These are phyloP conservation scores for Noctuana brunneofusca DNA, from an alignment of 2,888 invertebrate genomes.

Conservation along the genomic window DNA sequence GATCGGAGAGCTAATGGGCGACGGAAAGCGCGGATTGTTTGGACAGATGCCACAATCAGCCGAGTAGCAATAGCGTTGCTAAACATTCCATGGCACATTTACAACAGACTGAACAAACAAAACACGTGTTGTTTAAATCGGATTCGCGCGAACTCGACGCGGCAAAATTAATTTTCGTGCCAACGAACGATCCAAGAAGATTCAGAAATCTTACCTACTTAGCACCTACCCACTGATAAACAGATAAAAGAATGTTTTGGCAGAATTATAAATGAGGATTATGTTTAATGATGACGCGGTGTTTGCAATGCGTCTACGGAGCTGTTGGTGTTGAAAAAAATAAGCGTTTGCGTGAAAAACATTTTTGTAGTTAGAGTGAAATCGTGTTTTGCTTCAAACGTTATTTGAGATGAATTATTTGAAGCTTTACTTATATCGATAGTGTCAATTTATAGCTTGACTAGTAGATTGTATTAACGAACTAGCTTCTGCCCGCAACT, in stretches of 20 bases:
- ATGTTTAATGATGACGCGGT: slow-evolving; percentile 10
- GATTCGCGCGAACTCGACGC: slow-evolving; percentile 49
- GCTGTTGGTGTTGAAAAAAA: slow-evolving; percentile 12
- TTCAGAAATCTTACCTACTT: slow-evolving; percentile 21
- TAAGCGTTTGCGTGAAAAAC: not conserved
- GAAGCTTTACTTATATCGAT: too few relatives aligned
- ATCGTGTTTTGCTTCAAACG: not conserved
- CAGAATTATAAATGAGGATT: slow-evolving; percentile 21
- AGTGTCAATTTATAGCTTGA: too few relatives aligned
- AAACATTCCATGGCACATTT: slow-evolving; percentile 55
- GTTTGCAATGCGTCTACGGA: slow-evolving; percentile 12
- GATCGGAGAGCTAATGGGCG: slow-evolving; percentile 36
- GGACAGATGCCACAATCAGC: slow-evolving; percentile 53
- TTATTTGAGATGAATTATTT: not conserved
- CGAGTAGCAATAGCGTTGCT: slow-evolving; percentile 41
- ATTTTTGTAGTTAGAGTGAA: not conserved
- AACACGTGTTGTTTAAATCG: slow-evolving; percentile 64
- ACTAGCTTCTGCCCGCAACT: not conserved
- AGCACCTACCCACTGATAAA: not conserved
- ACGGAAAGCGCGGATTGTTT: slow-evolving; percentile 44
- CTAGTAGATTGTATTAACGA: not conserved
- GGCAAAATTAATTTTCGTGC: slow-evolving; percentile 47
- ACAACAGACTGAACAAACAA: slow-evolving; percentile 62
- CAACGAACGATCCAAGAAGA: slow-evolving; percentile 19
- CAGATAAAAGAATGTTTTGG: slow-evolving; percentile 24